A percentile compares a stretch with the other conserved stretches of the same genome.
phyloP scores from a whole-genome alignment of 2,797 vertebrate genomes.

The Pseudopleuronectes americanus region DNA sequence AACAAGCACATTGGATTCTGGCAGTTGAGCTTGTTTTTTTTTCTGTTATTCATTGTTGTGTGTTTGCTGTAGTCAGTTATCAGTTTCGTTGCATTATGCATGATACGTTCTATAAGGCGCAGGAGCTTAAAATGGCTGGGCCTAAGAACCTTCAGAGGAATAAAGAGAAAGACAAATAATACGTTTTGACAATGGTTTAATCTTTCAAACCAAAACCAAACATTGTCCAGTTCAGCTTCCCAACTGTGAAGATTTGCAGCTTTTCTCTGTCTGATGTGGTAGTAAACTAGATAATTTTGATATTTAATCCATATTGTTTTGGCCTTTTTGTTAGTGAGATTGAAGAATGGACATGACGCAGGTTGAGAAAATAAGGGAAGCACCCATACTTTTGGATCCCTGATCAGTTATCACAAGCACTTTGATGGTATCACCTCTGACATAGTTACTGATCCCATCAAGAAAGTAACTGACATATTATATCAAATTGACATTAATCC shows the following conservation, averaged over 20 bases:
- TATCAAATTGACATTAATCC: neutral
- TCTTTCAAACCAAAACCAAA: too few species aligned
- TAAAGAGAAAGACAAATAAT: too few species aligned
- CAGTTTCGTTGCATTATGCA: neutral
- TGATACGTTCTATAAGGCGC: neutral
- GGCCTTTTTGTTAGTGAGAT: too few species aligned
- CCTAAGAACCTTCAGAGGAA: neutral
- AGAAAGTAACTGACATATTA: neutral
- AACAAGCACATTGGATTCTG: slow-evolving; percentile 37
- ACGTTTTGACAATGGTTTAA: too few species aligned
- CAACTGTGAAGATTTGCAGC: too few species aligned
- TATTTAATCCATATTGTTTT: too few species aligned
- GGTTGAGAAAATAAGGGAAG: too few species aligned
- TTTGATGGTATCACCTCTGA: neutral
- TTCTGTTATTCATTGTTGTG: neutral
- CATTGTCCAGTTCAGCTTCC: too few species aligned
- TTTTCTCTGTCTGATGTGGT: too few species aligned
- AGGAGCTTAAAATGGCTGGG: neutral
- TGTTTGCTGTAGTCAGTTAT: slow-evolving; percentile 14
- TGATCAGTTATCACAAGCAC: too few species aligned
- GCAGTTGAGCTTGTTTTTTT: slow-evolving; percentile 2
- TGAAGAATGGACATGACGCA: too few species aligned
- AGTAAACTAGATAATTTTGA: too few species aligned
- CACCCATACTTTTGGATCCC: neutral
- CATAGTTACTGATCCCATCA: neutral